Percentiles rank a stretch among this genome's conserved stretches.
Conservation (phyloP, 1,140 invertebrate species). For the Leguminivora glycinivorella region DNA sequence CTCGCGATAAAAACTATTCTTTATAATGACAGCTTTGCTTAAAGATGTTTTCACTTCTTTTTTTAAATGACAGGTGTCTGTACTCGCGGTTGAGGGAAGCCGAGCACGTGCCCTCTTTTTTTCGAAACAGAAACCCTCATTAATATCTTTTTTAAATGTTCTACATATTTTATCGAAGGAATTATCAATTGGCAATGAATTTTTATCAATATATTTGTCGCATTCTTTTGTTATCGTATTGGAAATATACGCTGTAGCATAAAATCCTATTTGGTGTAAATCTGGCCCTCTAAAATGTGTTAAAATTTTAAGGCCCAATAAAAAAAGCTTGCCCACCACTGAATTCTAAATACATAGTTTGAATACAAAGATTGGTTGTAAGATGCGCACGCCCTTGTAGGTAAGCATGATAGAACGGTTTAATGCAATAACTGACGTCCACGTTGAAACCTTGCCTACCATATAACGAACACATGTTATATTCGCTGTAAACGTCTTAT, state of each 20-base stretch:
- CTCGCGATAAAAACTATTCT: not conserved
- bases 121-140: not conserved
- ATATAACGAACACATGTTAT: no score
- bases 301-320: not conserved
- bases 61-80: slow-evolving; percentile 40
- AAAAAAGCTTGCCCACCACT: no score
- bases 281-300: no score
- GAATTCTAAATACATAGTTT: no score
- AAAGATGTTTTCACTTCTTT: slow-evolving; percentile 29
- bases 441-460: no score
- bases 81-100: slow-evolving; percentile 35
- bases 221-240: not conserved
- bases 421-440: no score
- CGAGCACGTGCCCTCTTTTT: slow-evolving; percentile 38
- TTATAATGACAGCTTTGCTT: not conserved
- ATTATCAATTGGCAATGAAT: not conserved
- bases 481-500: no score
- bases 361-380: no score
- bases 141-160: not conserved
- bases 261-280: no score
- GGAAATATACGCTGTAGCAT: no score
- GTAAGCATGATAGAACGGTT: no score
- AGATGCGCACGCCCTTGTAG: no score
- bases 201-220: slow-evolving; percentile 3
- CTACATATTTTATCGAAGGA: not conserved